phyloP scores from a whole-genome alignment of 2,113 vertebrate genomes.

The Albula glossodonta region DNA sequence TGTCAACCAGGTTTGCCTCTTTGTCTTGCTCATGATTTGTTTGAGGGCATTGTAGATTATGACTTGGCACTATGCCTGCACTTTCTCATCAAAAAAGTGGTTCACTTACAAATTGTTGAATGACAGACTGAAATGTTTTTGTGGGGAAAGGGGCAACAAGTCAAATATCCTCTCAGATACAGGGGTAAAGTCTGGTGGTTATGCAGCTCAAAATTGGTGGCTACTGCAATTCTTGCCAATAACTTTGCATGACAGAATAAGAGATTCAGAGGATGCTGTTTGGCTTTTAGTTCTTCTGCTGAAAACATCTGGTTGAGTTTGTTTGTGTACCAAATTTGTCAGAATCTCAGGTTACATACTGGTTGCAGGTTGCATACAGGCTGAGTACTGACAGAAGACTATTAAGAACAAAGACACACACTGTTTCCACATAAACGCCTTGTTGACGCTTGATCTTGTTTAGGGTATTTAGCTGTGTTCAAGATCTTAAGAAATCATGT shows the following conservation, averaged over 20 bases:
- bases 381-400: conserved; percentile 31
- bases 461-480: too few relatives aligned
- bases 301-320: conserved; percentile 31
- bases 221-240: conserved; percentile 38
- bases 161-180: conserved; percentile 36
- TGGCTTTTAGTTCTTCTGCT: conserved; percentile 33
- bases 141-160: conserved; percentile 37
- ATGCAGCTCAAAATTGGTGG: conserved; percentile 40
- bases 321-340: conserved; percentile 36
- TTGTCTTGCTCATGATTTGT: conserved; percentile 35
- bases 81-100: conserved; percentile 35
- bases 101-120: conserved; percentile 36
- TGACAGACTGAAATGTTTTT: conserved; percentile 39
- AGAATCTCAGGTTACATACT: conserved; percentile 38
- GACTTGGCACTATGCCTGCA: conserved; percentile 32
- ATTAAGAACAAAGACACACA: conserved; percentile 30
- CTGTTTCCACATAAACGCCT: conserved; percentile 34
- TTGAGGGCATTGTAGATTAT: conserved; percentile 38
- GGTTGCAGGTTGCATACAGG: conserved; percentile 25
- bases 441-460: too few relatives aligned
- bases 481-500: too few relatives aligned
- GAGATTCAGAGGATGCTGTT: conserved; percentile 31
- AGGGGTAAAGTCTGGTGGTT: conserved; percentile 34
- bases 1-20: conserved; percentile 30
- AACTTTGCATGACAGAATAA: conserved; percentile 29